Evolutionary conservation across 2,888 invertebrate genomes (phyloP).

Genomic region (Zhengitettix transpicula): DNA sequence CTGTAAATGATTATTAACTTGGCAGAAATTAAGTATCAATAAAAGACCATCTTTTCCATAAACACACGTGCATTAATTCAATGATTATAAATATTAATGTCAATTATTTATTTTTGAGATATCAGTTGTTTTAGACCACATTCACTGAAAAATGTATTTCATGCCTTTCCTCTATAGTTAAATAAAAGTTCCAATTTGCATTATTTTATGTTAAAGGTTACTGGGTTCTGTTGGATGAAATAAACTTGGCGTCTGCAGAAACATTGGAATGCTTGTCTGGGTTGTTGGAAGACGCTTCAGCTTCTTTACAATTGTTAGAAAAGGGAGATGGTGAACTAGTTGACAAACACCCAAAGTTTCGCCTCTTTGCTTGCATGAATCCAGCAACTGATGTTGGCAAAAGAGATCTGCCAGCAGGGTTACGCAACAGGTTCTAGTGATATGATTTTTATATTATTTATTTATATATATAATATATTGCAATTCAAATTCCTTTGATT

Average conservation of each 20-base stretch:
- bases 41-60: too few species aligned
- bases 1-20: too few species aligned
- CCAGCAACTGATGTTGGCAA: constrained; percentile 98
- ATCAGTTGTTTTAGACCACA: too few species aligned
- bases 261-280: constrained; percentile 89
- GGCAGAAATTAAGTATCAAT: too few species aligned
- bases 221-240: constrained; percentile 96
- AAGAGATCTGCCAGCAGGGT: constrained; percentile 79
- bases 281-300: constrained; percentile 64
- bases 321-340: constrained; percentile 78
- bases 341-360: constrained; percentile 67
- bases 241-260: constrained; percentile 92
- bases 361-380: constrained; percentile 98
- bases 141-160: too few species aligned
- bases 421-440: constrained; percentile 59
- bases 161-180: too few species aligned
- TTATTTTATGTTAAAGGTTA: constrained; percentile 38
- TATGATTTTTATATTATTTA: background rate
- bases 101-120: too few species aligned
- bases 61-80: too few species aligned
- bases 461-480: background rate
- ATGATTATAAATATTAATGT: too few species aligned
- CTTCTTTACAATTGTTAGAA: constrained; percentile 71
- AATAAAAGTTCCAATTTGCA: background rate
- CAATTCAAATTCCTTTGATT: background rate